Evolutionary conservation across 2,797 vertebrate genomes (phyloP), one percentile per base, ranked within the genome.

Genomic region (Cuculus canorus): DNA sequence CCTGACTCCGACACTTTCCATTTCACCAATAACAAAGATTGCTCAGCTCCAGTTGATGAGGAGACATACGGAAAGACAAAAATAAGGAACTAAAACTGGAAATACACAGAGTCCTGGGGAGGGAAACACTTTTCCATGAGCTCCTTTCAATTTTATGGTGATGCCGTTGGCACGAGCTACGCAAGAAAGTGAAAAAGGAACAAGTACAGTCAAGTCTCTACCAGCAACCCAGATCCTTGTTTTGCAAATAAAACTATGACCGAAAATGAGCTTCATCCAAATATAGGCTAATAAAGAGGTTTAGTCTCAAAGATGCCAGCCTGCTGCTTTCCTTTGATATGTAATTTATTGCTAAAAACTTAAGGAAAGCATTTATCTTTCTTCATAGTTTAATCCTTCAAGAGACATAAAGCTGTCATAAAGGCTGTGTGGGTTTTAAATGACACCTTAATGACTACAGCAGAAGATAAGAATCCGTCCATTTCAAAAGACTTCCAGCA

Each of bases 381-480:
- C 61, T 79, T 83, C 54, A 19, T 61, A 61, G 72, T 54, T 88
- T 45, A 95, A 96, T 88, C 77, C 61, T 60, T 73, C 0, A 10
- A 90, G 92, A 95, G 88, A 83, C 83, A 88, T 77, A 63, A 94
- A 96, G 77, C 76, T 90, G 64, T 52, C 76, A 39, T 12, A 54
- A 88, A 73, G 48, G 66, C 41, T 35, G 50, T 10, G 35, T 82
- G 90, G 79, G 86, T 77, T 93, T 90, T 83, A 91, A 96, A 84
- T 92, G 94, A 92, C 90, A 89, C 82, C 43, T 25, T 87, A 95
- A 96, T 85, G 91, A 88, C 71, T 72, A n/a, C 11, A 91, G 84
- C 45, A 69, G 70, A 70, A 95, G 85, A 90, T 79, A 92, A 93
- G 85, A 81, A 92, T 83, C 60, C 66, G 81, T 41, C 92, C 93